Conservation (phyloP, 1,140 invertebrate genomes). For the Cepaea nemoralis region DNA sequence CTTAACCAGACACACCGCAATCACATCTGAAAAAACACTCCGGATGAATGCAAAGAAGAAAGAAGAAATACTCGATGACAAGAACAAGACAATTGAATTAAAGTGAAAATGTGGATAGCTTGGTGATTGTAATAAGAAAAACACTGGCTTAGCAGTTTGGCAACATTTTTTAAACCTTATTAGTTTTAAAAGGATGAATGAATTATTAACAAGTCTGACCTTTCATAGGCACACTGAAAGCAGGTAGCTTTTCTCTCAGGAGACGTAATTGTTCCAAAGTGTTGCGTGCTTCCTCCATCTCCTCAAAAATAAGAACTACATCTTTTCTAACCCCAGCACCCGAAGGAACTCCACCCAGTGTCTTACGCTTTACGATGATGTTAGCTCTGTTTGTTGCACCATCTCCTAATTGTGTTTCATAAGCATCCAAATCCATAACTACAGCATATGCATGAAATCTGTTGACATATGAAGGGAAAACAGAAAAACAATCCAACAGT, state of each 20-base stretch:
- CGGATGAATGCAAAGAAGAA: no score
- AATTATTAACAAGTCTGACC: no score
- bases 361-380: slow-evolving; percentile 68
- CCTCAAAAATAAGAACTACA: slow-evolving; percentile 70
- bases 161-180: no score
- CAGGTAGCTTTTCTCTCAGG: slow-evolving; percentile 62
- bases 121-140: no score
- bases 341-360: slow-evolving; percentile 68
- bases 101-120: no score
- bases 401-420: slow-evolving; percentile 59
- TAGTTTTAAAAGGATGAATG: no score
- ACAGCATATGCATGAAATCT: slow-evolving; percentile 72
- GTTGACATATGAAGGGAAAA: slow-evolving; percentile 3
- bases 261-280: slow-evolving; percentile 65
- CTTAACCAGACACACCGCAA: no score
- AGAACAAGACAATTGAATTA: no score
- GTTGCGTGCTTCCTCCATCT: slow-evolving; percentile 70
- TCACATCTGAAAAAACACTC: no score
- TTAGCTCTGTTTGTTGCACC: slow-evolving; percentile 64
- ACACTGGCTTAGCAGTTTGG: no score
- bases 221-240: slow-evolving; percentile 29
- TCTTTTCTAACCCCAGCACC: slow-evolving; percentile 70
- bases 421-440: slow-evolving; percentile 70
- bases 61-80: no score
- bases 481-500: neutral